Evolutionary conservation across 2,797 vertebrate genomes (phyloP).

Genomic region (Enteromius trimaculatus): DNA sequence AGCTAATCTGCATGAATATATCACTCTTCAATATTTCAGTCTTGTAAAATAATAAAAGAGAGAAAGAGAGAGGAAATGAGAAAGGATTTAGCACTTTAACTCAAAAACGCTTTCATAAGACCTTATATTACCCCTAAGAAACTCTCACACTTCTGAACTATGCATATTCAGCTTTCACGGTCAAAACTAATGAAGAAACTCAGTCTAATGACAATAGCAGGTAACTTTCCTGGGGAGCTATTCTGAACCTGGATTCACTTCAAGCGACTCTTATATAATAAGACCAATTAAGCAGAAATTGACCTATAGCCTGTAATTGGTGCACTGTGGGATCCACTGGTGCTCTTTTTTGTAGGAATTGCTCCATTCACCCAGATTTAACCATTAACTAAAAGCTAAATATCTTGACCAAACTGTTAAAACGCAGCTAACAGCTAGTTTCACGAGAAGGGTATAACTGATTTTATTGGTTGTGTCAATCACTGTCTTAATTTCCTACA

Average conservation of each 20-base stretch:
- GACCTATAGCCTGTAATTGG: constrained; percentile 33
- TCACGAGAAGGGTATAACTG: no score
- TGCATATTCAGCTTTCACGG: background rate
- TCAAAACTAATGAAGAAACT: constrained; percentile 21
- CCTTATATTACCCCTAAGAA: constrained; percentile 15
- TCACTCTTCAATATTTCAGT: constrained; percentile 56
- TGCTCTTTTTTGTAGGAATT: constrained; percentile 15
- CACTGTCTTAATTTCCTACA: no score
- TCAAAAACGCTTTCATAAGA: constrained; percentile 36
- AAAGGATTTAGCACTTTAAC: constrained; percentile 41
- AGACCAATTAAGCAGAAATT: constrained; percentile 25
- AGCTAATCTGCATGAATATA: constrained; percentile 68
- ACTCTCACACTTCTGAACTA: constrained; percentile 14
- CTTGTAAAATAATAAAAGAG: constrained; percentile 53
- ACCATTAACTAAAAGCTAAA: constrained; percentile 2
- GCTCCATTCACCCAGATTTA: background rate
- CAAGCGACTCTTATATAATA: constrained; percentile 20
- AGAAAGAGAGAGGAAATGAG: constrained; percentile 28
- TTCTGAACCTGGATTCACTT: constrained; percentile 19
- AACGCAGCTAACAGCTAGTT: no score
- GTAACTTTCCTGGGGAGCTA: background rate
- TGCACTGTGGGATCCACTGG: background rate
- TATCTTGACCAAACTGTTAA: background rate
- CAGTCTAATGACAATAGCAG: constrained; percentile 20
- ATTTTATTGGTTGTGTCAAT: no score